Evolutionary conservation across 2,113 vertebrate genomes (phyloP), one percentile per base, ranked within the genome.

Genomic region (Forbesichthys agassizii): DNA sequence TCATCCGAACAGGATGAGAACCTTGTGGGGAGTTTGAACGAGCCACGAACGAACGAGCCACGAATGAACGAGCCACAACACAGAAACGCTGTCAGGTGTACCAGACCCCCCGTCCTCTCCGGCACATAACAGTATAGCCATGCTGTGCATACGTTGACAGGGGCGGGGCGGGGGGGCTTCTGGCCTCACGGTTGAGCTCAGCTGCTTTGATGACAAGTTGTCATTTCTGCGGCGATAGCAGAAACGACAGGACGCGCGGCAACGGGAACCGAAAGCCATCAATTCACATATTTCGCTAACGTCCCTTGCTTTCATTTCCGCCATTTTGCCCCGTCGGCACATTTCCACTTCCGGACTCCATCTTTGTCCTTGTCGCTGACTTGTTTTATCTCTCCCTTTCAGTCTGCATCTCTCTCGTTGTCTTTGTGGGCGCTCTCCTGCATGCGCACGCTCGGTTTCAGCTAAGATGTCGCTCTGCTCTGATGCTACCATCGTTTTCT

Each of bases 341-440:
- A 68, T 77, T 73, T 65, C 36, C 48, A 33, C 58, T 27, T 48
- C 75, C 33, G 60, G 59, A 70, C 55, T 3, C 46, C 70, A 70
- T 77, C 75, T 70, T 71, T 71, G 78, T 79, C 82, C 78, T 82
- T 85, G 73, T 82, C 72, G 7, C 74, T 73, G 66, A 36, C 48
- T 54, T 68, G 78, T 64, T 70, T 78, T 87, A 78, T 82, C 66
- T 48, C n/a, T 33, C 42, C 6, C 7, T 5, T 63, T 55, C 33
- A 14, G 14, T 55, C n/a, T 52, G 46, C 3, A 33, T 5, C n/a
- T 49, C 20, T 63, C 16, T 57, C 18, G 16, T 47, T 33, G 18
- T 14, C 47, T 13, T 68, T 12, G 12, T n/a, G 12, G 12, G 9
- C 11, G 27, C 27, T 27, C 5, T 1, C 14, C 83, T 81, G 74